Conservation (phyloP, 2,888 invertebrate species). For the Nasonovia ribisnigri region DNA sequence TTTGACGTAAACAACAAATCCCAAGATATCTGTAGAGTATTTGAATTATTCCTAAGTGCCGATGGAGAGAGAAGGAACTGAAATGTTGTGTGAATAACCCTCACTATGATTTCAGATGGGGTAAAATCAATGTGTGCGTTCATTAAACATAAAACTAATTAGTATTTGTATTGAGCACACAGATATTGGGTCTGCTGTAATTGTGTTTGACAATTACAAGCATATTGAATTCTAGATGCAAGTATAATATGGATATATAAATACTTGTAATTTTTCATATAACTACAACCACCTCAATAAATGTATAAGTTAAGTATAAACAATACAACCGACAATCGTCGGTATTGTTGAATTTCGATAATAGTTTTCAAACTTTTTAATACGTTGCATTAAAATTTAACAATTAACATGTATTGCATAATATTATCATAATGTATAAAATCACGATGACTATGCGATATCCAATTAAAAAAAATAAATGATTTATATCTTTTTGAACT, state of each 20-base stretch:
- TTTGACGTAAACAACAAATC: neutral
- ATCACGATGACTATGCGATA: neutral
- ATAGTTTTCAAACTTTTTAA: neutral
- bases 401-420: neutral
- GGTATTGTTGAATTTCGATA: neutral
- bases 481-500: neutral
- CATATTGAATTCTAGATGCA: neutral
- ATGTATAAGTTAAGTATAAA: neutral
- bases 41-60: neutral
- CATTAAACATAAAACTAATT: slow-evolving; percentile 24
- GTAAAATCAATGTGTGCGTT: neutral
- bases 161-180: neutral
- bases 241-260: neutral
- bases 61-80: neutral
- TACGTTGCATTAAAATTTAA: neutral
- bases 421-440: neutral
- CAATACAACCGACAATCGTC: neutral
- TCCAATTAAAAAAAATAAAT: neutral
- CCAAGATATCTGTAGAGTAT: neutral
- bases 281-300: neutral
- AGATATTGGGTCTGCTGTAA: neutral
- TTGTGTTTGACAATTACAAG: neutral
- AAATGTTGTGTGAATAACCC: neutral
- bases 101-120: neutral
- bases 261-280: neutral